Conservation (phyloP, 2,113 vertebrate genomes). For the Embiotoca jacksoni region DNA sequence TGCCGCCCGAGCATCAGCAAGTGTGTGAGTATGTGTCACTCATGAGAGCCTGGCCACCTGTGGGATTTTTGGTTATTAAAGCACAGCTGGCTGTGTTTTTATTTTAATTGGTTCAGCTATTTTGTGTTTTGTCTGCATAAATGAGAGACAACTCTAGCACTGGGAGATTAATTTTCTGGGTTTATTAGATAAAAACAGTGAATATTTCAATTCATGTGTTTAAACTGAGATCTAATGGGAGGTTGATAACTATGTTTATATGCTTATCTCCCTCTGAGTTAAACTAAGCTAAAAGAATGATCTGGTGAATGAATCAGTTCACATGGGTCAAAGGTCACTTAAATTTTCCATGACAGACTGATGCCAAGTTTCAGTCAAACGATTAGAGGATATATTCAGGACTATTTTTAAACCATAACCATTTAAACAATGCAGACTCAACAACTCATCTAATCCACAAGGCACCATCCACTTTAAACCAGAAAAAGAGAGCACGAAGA, state of each 20-base stretch:
- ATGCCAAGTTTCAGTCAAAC: conserved; percentile 13
- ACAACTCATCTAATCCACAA: neutral
- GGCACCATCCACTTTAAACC: neutral
- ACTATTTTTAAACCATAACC: conserved; percentile 18
- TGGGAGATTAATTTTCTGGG: conserved; percentile 14
- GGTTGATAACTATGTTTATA: neutral
- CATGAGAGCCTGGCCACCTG: conserved; percentile 38
- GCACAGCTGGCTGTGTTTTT: conserved; percentile 49
- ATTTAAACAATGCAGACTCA: neutral
- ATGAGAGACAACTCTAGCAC: conserved; percentile 26
- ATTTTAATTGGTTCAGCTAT: conserved; percentile 49
- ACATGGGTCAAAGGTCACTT: conserved; percentile 22
- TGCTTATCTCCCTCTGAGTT: conserved; percentile 7
- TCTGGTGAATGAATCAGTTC: conserved; percentile 12
- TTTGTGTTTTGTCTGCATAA: conserved; percentile 36
- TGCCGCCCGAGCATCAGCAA: neutral
- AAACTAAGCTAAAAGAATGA: conserved; percentile 16
- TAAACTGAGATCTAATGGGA: neutral
- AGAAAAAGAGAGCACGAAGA: neutral
- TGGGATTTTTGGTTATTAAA: conserved; percentile 50
- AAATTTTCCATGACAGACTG: conserved; percentile 19
- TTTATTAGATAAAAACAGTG: conserved; percentile 12
- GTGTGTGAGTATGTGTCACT: conserved; percentile 28
- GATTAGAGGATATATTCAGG: conserved; percentile 9
- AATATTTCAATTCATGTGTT: conserved; percentile 1